Evolutionary conservation across 2,888 invertebrate genomes (phyloP), one percentile per base, ranked within the genome.

Genomic region (Drosophila formosana): DNA sequence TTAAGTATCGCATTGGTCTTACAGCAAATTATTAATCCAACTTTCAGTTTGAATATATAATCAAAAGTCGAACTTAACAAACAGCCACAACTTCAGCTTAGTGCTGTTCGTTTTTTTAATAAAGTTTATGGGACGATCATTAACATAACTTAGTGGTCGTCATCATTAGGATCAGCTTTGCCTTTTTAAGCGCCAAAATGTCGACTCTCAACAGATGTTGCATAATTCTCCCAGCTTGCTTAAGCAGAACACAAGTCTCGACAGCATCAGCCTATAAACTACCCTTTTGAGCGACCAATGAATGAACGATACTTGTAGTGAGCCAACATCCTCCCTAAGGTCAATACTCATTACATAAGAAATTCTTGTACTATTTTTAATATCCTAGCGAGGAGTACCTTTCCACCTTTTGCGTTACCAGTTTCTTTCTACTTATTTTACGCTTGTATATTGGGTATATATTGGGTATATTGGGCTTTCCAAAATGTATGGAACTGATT

Each of bases 311-410:
- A 13, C 45, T 32, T 37, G 37, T n/a, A 37, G n/a, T 11, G 28
- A 53, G 56, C 23, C 23, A 11, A 25, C 34, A 66, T 49, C 78
- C 61, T 49, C 76, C 70, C 74, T 63, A 61, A 60, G 46, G 61
- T 39, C 61, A 63, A 47, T 45, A 56, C 87, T 88, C 85, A 85
- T 87, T 85, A 82, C 85, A 82, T 80, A 87, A 78, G 87, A 87
- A 85, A 85, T 80, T 85, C 82, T 85, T 78, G 66, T 75, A 87
- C 88, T 87, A 82, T 82, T 83, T 83, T 73, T 78, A 84, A 84
- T 83, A 79, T 82, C 71, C 23, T 52, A 65, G 66, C 50, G 66
- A 37, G 32, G 46, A 62, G 45, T 66, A 62, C 64, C 66, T 61
- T 57, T 51, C 30, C 13, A 30, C 11, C 53, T 41, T 47, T 30